Base-by-base conservation (phyloP, 1,140 invertebrate species). In the Dendrolimus kikuchii region DNA sequence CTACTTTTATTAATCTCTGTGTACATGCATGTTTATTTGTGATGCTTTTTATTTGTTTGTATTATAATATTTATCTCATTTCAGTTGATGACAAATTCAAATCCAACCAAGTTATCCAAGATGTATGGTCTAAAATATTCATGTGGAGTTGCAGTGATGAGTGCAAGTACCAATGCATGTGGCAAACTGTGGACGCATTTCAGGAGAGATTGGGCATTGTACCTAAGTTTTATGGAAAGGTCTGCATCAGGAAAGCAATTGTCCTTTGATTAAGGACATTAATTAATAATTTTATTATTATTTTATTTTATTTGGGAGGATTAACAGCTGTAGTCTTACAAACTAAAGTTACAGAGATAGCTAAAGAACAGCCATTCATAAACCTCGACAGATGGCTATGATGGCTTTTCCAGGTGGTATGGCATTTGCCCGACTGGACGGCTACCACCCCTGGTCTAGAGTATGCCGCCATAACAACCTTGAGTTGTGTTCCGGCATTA, bases 141-240 rank as follows among this genome's bases (percentile, higher is more conserved):
- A 72, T 85, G 5, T 97, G 95, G 95, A 90, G 89, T 51, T 97
- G 96, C 76, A 77, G 84, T 4, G 94, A 95, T 77, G 94, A 98
- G 71, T 97, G 96, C 66, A 89, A 90, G 57, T 97, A 99, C 73
- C 80, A 89, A 4, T 99, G 98, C 76, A 99, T 97, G 94, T 99
- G 98, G 97, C 85, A 91, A 51, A 97, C 97, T 6, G 95, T 99
- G 0, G 87, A 93, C 7, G 90, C 90, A 7, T 98, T 97, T 74
- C 66, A 90, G 44, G 86, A 90, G 56, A 88, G 92, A 64, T 91
- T 91, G 1, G 90, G 91, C 71, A 73, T 87, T 40, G 89, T 95
- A 47, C 97, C 97, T 41, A 98, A 99, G 79, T 99, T 99, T 87
- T 92, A 96, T 91, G 98, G 98, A 72, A 99, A 98, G 89, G 96